Conservation (phyloP, 2,113 vertebrate species). For the Macrotus californicus region DNA sequence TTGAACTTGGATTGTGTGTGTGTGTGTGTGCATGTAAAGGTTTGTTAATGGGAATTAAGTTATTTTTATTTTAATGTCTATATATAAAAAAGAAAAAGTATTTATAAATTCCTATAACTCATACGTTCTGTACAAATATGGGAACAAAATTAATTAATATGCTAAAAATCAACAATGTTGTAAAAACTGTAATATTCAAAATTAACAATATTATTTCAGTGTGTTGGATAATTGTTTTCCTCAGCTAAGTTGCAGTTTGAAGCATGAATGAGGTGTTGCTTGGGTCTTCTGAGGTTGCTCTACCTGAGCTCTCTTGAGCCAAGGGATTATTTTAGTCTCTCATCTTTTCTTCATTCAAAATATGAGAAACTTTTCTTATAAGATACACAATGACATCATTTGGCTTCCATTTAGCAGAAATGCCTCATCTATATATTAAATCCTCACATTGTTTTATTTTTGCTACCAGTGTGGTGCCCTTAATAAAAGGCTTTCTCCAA, state of each 20-base stretch:
- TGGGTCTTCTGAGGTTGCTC: background rate
- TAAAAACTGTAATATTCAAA: background rate
- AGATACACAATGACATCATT: background rate
- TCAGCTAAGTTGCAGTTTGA: background rate
- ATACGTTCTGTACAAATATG: background rate
- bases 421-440: background rate
- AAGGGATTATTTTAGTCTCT: background rate
- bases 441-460: background rate
- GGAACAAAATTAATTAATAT: background rate
- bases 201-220: background rate
- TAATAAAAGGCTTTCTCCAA: background rate
- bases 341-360: background rate
- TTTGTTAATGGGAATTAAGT: background rate
- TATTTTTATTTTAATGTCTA: constrained; percentile 17
- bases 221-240: background rate
- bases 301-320: background rate
- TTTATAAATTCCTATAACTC: background rate
- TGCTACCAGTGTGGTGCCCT: background rate
- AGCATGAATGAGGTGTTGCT: background rate
- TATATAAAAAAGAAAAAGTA: background rate
- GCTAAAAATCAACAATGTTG: background rate
- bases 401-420: background rate
- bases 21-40: background rate
- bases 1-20: background rate
- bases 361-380: background rate